Conservation (phyloP, 2,888 invertebrate genomes). For the Therioaphis trifolii region DNA sequence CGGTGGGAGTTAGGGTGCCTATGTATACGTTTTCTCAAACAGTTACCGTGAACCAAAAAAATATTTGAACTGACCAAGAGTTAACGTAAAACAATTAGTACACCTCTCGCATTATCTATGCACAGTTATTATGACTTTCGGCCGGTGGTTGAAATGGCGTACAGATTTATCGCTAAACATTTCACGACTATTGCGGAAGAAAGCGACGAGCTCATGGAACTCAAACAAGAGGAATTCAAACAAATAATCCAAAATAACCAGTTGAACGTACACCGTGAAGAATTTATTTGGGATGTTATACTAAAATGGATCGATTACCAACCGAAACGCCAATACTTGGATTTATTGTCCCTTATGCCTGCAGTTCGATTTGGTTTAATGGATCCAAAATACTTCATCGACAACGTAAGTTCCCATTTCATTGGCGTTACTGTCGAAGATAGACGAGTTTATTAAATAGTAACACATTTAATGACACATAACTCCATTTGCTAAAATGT, state of each 20-base stretch:
- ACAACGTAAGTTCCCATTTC: slow-evolving; percentile 32
- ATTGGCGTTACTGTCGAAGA: too few relatives aligned
- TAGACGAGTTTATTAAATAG: too few relatives aligned
- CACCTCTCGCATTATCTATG: too few relatives aligned
- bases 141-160: background rate
- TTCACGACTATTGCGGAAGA: slow-evolving; percentile 29
- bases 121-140: background rate
- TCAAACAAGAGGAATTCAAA: slow-evolving; percentile 35
- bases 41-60: too few relatives aligned
- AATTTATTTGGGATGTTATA: slow-evolving; percentile 57
- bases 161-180: background rate
- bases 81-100: too few relatives aligned
- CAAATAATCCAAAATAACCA: slow-evolving; percentile 52
- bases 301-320: slow-evolving; percentile 51
- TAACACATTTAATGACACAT: too few relatives aligned
- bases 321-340: slow-evolving; percentile 1
- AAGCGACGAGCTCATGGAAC: slow-evolving; percentile 44
- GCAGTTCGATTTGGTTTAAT: slow-evolving; percentile 51
- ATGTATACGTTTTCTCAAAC: too few relatives aligned
- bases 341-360: slow-evolving; percentile 33
- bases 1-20: too few relatives aligned
- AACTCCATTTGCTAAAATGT: too few relatives aligned
- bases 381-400: slow-evolving; percentile 48
- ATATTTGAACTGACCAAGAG: too few relatives aligned
- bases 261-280: slow-evolving; percentile 55